Percentiles rank a stretch among this genome's conserved stretches.
phyloP scores from a whole-genome alignment of 1,140 invertebrate genomes.

The Bombus superbus region DNA sequence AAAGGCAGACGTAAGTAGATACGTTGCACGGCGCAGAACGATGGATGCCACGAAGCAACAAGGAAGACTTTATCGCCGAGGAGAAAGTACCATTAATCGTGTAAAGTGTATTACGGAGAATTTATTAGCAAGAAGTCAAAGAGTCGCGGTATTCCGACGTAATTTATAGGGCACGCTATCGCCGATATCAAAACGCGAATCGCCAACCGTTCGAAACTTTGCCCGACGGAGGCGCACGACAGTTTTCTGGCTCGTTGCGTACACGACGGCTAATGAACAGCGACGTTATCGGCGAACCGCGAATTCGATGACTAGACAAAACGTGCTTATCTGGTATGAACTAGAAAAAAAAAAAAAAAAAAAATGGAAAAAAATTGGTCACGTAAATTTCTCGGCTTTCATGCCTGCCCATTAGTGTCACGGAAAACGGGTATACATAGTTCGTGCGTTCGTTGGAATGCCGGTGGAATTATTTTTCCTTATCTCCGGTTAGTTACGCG shows the following conservation, averaged over 20 bases:
- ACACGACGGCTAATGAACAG: constrained; percentile 12
- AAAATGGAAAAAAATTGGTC: neutral
- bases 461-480: constrained; percentile 44
- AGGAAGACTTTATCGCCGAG: constrained; percentile 52
- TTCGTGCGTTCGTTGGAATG: constrained; percentile 11
- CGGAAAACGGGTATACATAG: constrained; percentile 37
- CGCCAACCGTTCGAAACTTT: neutral
- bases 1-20: neutral
- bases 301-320: constrained; percentile 43
- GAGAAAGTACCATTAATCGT: constrained; percentile 67
- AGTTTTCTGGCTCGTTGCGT: neutral
- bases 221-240: neutral
- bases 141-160: constrained; percentile 31
- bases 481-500: neutral
- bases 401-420: constrained; percentile 52
- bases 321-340: constrained; percentile 24
- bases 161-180: constrained; percentile 42
- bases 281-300: constrained; percentile 37
- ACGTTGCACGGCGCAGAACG: constrained; percentile 6
- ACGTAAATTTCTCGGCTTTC: constrained; percentile 48
- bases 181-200: constrained; percentile 35
- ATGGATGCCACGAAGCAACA: constrained; percentile 31
- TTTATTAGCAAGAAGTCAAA: constrained; percentile 53
- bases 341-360: neutral
- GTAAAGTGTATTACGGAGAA: constrained; percentile 52